Conservation (phyloP, 2,888 invertebrate species). For the Zeuzera pyrina region DNA sequence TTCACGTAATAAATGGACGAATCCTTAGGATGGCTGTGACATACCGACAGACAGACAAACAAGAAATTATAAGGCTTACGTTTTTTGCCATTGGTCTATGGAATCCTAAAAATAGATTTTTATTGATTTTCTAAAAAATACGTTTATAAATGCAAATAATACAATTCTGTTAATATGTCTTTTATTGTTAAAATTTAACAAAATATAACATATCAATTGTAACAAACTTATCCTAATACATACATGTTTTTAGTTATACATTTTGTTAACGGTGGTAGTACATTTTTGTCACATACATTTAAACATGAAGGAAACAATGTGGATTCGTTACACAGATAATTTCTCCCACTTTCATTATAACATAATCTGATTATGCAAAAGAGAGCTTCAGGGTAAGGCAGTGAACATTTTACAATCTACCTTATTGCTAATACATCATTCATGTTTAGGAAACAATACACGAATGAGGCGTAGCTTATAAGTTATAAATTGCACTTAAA, state of each 20-base stretch:
- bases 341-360: constrained; percentile 32
- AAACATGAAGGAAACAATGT: constrained; percentile 14
- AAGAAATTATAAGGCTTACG: too few species aligned
- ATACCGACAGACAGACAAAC: too few species aligned
- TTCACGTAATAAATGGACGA: too few species aligned
- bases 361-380: constrained; percentile 53
- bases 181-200: constrained; percentile 69
- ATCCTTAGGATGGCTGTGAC: too few species aligned
- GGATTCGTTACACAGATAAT: constrained; percentile 5
- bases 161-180: constrained; percentile 42
- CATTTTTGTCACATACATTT: constrained; percentile 5
- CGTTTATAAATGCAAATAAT: not conserved
- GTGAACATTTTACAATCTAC: constrained; percentile 24
- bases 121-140: constrained; percentile 4
- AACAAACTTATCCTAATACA: constrained; percentile 50
- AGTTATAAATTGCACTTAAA: constrained; percentile 11
- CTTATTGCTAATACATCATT: constrained; percentile 41
- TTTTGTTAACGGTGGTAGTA: constrained; percentile 38
- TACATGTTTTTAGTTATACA: constrained; percentile 32
- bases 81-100: too few species aligned
- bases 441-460: constrained; percentile 27
- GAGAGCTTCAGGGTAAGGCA: constrained; percentile 30
- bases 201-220: constrained; percentile 61
- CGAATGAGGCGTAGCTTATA: constrained; percentile 43
- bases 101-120: too few species aligned